Evolutionary conservation across 2,888 invertebrate genomes (phyloP).

Genomic region (Brachypterus glaber): DNA sequence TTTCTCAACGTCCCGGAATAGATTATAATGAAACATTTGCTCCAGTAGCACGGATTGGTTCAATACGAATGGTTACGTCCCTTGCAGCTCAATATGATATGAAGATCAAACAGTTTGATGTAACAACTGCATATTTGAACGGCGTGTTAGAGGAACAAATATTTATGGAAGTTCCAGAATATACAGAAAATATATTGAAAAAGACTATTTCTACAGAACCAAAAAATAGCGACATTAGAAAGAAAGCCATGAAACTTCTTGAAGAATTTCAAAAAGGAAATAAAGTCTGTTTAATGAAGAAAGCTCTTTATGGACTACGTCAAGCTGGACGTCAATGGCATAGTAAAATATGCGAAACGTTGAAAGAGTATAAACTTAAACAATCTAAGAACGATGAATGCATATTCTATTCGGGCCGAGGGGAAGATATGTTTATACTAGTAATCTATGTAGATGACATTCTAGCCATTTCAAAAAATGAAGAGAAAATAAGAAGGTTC

Average conservation of each 20-base stretch:
- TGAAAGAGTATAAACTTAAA: too few relatives aligned
- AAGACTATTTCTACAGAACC: too few relatives aligned
- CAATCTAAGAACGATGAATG: too few relatives aligned
- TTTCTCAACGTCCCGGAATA: slow-evolving; percentile 18
- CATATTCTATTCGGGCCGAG: too few relatives aligned
- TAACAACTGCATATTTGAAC: slow-evolving; percentile 17
- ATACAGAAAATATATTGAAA: slow-evolving; percentile 4
- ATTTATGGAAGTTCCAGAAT: slow-evolving; percentile 15
- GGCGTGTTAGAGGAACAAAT: slow-evolving; percentile 15
- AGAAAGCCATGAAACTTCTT: background rate
- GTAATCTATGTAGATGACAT: too few relatives aligned
- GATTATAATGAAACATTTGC: too few relatives aligned
- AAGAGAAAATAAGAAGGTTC: too few relatives aligned
- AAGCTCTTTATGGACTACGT: slow-evolving; percentile 1
- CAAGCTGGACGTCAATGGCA: slow-evolving; percentile 17
- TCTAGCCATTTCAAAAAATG: too few relatives aligned
- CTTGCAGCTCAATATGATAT: slow-evolving; percentile 14
- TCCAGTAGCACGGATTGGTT: too few relatives aligned
- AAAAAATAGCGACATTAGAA: background rate
- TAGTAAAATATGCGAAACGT: too few relatives aligned
- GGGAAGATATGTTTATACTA: too few relatives aligned
- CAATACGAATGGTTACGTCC: slow-evolving; percentile 15
- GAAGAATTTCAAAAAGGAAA: background rate
- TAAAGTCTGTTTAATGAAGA: too few relatives aligned
- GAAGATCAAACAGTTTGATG: slow-evolving; percentile 15